Evolutionary conservation across 2,797 vertebrate genomes (phyloP).

Genomic region (Tadarida brasiliensis): DNA sequence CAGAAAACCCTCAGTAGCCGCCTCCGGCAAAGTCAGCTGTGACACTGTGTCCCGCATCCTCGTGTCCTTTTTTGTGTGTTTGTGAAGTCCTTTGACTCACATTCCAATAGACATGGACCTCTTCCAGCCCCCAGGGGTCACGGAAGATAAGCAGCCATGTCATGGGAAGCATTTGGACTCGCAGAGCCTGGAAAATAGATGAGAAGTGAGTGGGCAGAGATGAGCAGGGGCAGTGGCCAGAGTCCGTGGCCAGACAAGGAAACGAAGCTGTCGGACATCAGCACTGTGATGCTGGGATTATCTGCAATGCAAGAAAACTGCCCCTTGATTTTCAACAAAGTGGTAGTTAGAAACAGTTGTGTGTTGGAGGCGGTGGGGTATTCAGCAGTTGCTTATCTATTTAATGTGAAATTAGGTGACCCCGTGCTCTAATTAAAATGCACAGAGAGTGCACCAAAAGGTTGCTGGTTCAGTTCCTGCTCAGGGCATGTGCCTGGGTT

Average conservation of each 20-base stretch:
- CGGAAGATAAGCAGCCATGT: slow-evolving; percentile 5
- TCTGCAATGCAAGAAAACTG: background rate
- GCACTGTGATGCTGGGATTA: background rate
- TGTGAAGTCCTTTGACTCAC: slow-evolving; percentile 40
- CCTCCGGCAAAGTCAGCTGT: background rate
- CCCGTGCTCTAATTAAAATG: background rate
- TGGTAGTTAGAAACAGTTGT: background rate
- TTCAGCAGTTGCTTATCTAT: background rate
- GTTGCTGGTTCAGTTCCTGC: background rate
- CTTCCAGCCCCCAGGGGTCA: slow-evolving; percentile 68
- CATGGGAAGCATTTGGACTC: slow-evolving; percentile 55
- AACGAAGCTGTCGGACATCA: background rate
- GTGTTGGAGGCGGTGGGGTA: rapidly evolving
- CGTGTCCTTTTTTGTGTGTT: background rate
- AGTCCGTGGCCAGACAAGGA: background rate
- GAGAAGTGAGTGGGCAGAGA: slow-evolving; percentile 68
- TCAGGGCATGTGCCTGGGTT: background rate
- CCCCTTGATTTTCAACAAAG: background rate
- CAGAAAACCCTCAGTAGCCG: background rate
- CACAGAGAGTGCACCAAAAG: background rate
- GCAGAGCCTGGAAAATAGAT: slow-evolving; percentile 23
- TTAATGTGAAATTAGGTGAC: background rate
- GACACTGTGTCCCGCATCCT: background rate
- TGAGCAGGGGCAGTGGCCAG: background rate
- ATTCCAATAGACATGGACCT: slow-evolving; percentile 51